phyloP scores from a whole-genome alignment of 2,888 invertebrate species.

The Polyommatus icarus region DNA sequence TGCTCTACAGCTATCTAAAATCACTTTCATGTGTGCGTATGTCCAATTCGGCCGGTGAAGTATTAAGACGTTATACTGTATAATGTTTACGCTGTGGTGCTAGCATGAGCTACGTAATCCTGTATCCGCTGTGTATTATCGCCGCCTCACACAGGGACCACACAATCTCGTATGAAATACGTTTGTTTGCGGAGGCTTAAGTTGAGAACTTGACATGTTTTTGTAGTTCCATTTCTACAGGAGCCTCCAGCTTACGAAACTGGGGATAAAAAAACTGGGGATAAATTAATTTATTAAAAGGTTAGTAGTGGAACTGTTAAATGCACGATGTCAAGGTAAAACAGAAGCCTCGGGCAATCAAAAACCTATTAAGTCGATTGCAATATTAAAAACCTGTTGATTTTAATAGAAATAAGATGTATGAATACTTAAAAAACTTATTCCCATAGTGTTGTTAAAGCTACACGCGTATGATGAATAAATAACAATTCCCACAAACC shows the following conservation, averaged over 20 bases:
- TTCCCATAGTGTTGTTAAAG: neutral
- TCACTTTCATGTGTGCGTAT: neutral
- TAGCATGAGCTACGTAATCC: constrained; percentile 37
- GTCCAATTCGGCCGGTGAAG: neutral
- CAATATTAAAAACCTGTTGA: neutral
- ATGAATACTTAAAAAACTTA: neutral
- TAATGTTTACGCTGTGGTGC: neutral
- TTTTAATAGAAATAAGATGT: neutral
- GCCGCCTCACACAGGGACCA: constrained; percentile 9
- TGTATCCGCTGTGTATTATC: constrained; percentile 27
- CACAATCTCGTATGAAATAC: constrained; percentile 26
- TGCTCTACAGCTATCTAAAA: neutral
- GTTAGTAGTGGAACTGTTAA: neutral
- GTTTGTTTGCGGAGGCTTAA: constrained; percentile 10
- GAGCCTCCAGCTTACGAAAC: neutral
- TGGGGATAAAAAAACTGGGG: neutral
- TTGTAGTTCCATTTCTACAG: neutral
- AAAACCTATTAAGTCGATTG: constrained; percentile 1
- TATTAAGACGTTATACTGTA: neutral
- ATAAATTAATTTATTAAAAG: neutral
- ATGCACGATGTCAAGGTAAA: neutral
- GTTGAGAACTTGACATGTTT: constrained; percentile 7
- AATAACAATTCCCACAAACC: constrained; percentile 1
- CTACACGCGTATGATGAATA: neutral
- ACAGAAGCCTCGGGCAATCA: constrained; percentile 12